Base-by-base conservation (phyloP, 2,113 vertebrate genomes). In the Laticauda colubrina region DNA sequence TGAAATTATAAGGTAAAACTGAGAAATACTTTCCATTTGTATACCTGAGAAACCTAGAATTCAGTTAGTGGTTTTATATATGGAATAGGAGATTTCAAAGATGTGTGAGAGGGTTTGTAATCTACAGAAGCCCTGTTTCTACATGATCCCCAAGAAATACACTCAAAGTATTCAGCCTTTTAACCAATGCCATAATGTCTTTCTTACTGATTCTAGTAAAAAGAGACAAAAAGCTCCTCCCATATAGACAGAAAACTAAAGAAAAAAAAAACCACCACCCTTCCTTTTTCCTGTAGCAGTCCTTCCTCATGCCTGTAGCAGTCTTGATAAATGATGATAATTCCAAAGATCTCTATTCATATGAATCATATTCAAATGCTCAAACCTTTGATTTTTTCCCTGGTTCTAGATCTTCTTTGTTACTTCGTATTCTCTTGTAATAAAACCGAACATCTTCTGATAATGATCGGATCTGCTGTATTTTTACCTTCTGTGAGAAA, bases 331-430 rank as follows among this genome's bases (percentile, higher is more conserved):
- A 55, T 89, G n/a, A 23, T 23, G n/a, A 34, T 21, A 89, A 1
- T 11, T 89, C 87, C 18, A 34, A 51, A 29, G 6, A 87, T 48
- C 43, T n/a, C 43, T 64, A 43, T 29, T 45, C 57, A 51, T 90
- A 29, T 53, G 69, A 93, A 92, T 90, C 95, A 94, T 86, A 87
- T 23, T 85, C 2, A 93, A 69, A 59, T 91, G 54, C 69, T 88
- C 95, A 94, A 96, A 99, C 99, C 99, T 99, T 99, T n/a, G 99
- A 99, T 96, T 98, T 99, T 89, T 98, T 98, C 29, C 98, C 98
- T 92, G 99, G 98, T 95, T 99, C 99, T 96, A 99, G 97, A 94
- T 99, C 99, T 85, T 99, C 99, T 95, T 98, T 99, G 97, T 99
- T 99, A 97, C 97, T 98, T 96, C 98, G 98, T 88, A 99, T 97